Conservation (phyloP, 2,797 vertebrate genomes). For the Anniella stebbinsi region DNA sequence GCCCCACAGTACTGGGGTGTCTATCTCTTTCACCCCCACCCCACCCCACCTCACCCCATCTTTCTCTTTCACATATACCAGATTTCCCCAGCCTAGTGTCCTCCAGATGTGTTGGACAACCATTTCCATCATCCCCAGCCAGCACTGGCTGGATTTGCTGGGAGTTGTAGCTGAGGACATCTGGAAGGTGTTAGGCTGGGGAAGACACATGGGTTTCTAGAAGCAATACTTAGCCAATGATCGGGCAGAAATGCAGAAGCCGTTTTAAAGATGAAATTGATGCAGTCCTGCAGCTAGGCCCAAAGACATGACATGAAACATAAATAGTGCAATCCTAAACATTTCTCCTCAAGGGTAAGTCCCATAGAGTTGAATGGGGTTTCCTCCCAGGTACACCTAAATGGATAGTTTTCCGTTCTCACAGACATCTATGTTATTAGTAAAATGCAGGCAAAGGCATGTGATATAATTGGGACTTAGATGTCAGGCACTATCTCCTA, state of each 20-base stretch:
- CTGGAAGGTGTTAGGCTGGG: too few species aligned
- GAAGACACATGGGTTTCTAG: neutral
- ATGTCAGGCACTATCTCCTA: too few species aligned
- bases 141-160: too few species aligned
- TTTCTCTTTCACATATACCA: accelerated
- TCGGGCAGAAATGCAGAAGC: neutral
- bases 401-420: neutral
- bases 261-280: conserved; percentile 1
- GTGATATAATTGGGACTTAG: accelerated
- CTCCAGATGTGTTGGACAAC: too few species aligned
- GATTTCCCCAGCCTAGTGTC: neutral
- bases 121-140: too few species aligned
- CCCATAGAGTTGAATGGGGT: neutral
- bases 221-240: neutral
- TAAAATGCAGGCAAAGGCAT: accelerated
- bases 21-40: neutral
- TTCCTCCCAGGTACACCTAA: neutral
- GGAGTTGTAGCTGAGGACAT: too few species aligned
- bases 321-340: neutral
- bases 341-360: neutral
- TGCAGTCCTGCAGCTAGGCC: neutral
- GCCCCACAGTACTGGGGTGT: neutral
- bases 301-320: neutral
- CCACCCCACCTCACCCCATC: accelerated
- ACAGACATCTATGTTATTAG: accelerated